Base-by-base conservation (phyloP, 2,888 invertebrate genomes). In the Rhopalosiphum nymphaeae region DNA sequence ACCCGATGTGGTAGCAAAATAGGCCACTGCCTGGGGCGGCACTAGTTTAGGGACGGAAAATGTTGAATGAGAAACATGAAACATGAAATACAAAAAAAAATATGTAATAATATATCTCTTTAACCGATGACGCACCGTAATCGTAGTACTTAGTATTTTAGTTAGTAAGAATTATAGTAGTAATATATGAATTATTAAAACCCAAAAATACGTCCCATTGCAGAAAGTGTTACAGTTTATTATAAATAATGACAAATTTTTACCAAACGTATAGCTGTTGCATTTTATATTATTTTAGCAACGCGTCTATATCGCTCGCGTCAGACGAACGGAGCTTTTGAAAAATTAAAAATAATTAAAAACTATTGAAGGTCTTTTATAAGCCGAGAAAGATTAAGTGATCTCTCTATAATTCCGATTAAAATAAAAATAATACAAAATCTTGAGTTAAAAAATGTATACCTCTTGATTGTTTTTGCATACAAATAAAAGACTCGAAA, bases 401-500 rank as follows among this genome's bases (percentile, higher is more conserved):
- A 61, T 90, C 89, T 61, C 46, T 29, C 46, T 67, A 90, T n/a
- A 46, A 90, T 67, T 67, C 46, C 89, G 16, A 61, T 67, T 67
- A 46, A 61, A 67, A 90, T 46, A 90, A 1, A n/a, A 61, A 16
- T 46, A 7, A 67, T 89, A 16, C 0, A 90, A 61, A 90, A 46
- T 46, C 46, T 61, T 44, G 46, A 53, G 16, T 90, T 90, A 0
- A 46, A 67, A 61, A 29, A 46, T 90, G 3, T 90, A 57, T 90
- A 57, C 44, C 44, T 44, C 3, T 16, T 57, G 29, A 56, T 11
- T 46, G 89, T 67, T 90, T 90, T 61, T 90, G 89, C 89, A 44
- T 67, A 90, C 21, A 21, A 90, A n/a, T 44, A 44, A 67, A 67
- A 67, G 9, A n/a, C 46, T 90, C n/a, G 89, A 90, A 90, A 90